Percentiles rank a stretch among this genome's conserved stretches.
Evolutionary conservation across 2,113 vertebrate genomes (phyloP).

Genomic region (Phyllopteryx taeniolatus): DNA sequence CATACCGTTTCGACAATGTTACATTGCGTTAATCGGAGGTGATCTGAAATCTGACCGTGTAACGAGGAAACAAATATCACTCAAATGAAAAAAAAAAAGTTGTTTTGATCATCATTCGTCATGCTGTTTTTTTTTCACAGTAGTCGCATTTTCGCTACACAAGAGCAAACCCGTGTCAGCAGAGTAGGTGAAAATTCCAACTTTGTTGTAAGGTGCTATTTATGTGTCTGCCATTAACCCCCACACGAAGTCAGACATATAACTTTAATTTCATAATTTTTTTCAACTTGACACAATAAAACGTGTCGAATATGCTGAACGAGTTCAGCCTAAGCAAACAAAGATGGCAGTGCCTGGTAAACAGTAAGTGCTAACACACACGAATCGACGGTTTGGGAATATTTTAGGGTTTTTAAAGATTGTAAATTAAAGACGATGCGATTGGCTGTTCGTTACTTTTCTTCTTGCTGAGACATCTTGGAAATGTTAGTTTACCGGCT

Average conservation of each 20-base stretch:
- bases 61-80: neutral
- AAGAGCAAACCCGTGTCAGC: neutral
- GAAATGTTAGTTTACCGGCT: neutral
- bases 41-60: neutral
- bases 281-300: neutral
- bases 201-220: neutral
- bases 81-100: neutral
- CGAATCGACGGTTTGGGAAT: neutral
- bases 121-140: neutral
- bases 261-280: neutral
- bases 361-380: constrained; percentile 52
- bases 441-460: neutral
- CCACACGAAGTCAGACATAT: neutral
- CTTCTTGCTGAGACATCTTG: neutral
- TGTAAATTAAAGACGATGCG: neutral
- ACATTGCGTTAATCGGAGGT: neutral
- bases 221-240: neutral
- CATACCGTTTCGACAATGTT: neutral
- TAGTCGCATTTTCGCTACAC: neutral
- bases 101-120: neutral
- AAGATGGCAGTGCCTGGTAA: constrained; percentile 68
- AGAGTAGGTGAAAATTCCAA: neutral
- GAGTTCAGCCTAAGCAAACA: constrained; percentile 5
- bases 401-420: neutral
- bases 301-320: constrained; percentile 53